phyloP scores from a whole-genome alignment of 1,140 invertebrate genomes.

The Pinna nobilis region DNA sequence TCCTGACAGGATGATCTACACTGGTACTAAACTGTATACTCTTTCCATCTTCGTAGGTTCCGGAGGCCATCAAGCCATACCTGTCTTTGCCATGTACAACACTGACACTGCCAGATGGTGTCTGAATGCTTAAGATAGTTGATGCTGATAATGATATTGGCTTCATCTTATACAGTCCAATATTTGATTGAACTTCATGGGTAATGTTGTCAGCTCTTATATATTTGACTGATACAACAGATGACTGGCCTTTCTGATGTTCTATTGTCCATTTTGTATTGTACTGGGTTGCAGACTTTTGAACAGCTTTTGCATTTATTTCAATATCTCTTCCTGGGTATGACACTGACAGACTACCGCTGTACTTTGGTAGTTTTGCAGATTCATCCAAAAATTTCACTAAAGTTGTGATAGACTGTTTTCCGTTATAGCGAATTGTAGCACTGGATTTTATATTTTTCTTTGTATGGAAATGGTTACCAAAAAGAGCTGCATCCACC shows the following conservation, averaged over 20 bases:
- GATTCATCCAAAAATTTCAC: conserved; percentile 24
- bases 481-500: conserved; percentile 37
- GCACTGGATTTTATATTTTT: conserved; percentile 22
- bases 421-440: conserved; percentile 30
- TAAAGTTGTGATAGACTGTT: conserved; percentile 10
- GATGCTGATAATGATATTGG: conserved; percentile 9
- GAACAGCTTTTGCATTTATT: conserved; percentile 6
- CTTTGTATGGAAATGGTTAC: conserved; percentile 35
- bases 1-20: conserved; percentile 33
- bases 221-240: conserved; percentile 20
- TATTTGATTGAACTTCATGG: conserved; percentile 8
- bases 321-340: conserved; percentile 25
- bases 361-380: conserved; percentile 39
- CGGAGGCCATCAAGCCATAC: conserved; percentile 16
- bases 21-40: conserved; percentile 31
- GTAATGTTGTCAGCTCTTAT: neutral
- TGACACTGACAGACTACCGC: conserved; percentile 13
- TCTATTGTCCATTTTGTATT: conserved; percentile 11
- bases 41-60: conserved; percentile 6
- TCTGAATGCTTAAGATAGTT: neutral
- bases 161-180: conserved; percentile 14
- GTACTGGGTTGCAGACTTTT: conserved; percentile 16
- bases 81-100: conserved; percentile 20
- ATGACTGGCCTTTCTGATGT: conserved; percentile 21
- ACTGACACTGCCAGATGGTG: conserved; percentile 6